Conservation (phyloP, 2,888 invertebrate genomes). For the Dicranocentrus wangi region DNA sequence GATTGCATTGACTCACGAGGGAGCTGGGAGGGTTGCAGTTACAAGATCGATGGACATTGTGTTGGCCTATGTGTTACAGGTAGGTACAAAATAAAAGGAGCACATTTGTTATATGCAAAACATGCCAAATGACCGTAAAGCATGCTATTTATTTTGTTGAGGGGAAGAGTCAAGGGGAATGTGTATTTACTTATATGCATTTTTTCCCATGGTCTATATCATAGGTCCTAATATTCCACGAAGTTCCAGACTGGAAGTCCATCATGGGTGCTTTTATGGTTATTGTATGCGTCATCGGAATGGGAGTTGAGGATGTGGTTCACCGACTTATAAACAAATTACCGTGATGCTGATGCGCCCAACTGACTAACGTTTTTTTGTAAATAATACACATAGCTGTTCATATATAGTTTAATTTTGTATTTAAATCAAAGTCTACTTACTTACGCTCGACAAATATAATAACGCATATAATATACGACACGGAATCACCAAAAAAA, state of each 20-base stretch:
- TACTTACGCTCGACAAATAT: no score
- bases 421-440: no score
- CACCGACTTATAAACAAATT: constrained; percentile 68
- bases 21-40: constrained; percentile 76
- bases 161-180: no score
- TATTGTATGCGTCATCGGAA: constrained; percentile 75
- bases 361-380: no score
- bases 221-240: constrained; percentile 75
- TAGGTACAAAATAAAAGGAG: constrained; percentile 31
- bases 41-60: constrained; percentile 77
- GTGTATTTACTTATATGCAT: no score
- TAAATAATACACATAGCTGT: no score
- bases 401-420: no score
- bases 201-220: no score
- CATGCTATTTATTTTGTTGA: no score
- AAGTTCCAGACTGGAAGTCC: constrained; percentile 75
- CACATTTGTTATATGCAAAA: background rate
- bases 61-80: constrained; percentile 76
- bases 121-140: no score
- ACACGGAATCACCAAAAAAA: no score
- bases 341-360: constrained; percentile 54
- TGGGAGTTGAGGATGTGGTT: constrained; percentile 75
- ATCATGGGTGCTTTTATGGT: constrained; percentile 75
- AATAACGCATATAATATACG: no score
- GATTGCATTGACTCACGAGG: constrained; percentile 76